Conservation (phyloP, 2,797 vertebrate genomes). For the Selene dorsalis region DNA sequence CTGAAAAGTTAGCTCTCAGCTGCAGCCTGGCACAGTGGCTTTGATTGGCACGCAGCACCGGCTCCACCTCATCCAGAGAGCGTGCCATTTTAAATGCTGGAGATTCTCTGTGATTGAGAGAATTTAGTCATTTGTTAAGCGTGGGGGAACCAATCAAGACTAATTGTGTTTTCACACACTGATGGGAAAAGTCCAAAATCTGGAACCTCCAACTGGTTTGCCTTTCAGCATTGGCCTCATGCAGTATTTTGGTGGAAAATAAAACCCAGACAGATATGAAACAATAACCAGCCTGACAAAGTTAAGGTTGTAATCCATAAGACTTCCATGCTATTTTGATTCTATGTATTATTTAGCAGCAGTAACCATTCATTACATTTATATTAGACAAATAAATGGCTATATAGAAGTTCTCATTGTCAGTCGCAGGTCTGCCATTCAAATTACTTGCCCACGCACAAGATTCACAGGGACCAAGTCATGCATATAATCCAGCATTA, state of each 20-base stretch:
- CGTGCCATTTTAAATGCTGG: slow-evolving; percentile 39
- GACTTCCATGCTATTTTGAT: background rate
- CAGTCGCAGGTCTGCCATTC: background rate
- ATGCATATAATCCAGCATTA: background rate
- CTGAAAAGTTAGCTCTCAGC: slow-evolving; percentile 13
- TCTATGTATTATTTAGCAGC: background rate
- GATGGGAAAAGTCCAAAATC: slow-evolving; percentile 37
- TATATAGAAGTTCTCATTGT: background rate
- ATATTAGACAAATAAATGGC: background rate
- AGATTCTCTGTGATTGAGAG: slow-evolving; percentile 46
- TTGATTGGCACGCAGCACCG: slow-evolving; percentile 32
- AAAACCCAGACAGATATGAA: slow-evolving; percentile 12
- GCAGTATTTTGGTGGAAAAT: slow-evolving; percentile 7
- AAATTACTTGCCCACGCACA: background rate
- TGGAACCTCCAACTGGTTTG: slow-evolving; percentile 12
- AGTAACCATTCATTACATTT: background rate
- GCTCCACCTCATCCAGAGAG: slow-evolving; percentile 22
- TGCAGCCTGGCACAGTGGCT: slow-evolving; percentile 10
- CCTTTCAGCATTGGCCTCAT: background rate
- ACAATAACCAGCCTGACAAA: background rate
- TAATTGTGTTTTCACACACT: slow-evolving; percentile 54
- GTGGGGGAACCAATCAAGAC: slow-evolving; percentile 54
- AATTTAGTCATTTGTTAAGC: slow-evolving; percentile 24
- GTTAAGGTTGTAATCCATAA: background rate
- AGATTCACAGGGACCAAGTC: background rate